phyloP scores from a whole-genome alignment of 2,797 vertebrate species.

The Oreochromis grahami region DNA sequence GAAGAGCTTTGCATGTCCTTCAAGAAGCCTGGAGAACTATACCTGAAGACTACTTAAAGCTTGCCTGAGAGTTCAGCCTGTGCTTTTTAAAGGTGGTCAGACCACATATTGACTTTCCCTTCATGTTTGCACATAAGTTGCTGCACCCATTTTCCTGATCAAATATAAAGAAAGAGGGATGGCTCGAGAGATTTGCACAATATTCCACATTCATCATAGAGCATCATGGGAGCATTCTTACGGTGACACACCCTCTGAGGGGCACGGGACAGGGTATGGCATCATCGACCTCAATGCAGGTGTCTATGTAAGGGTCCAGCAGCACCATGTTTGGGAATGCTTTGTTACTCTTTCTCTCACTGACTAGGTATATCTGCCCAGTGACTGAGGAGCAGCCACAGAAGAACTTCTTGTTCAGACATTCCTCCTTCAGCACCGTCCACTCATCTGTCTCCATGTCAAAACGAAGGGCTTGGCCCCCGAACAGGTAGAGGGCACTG shows the following conservation, averaged over 20 bases:
- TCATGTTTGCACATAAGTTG: not conserved
- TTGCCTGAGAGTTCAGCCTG: not conserved
- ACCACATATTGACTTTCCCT: not conserved
- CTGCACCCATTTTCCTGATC: not conserved
- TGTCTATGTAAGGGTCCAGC: conserved; percentile 84
- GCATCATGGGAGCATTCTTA: conserved; percentile 50
- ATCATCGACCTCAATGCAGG: conserved; percentile 77
- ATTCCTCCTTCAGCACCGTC: conserved; percentile 80
- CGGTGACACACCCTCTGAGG: conserved; percentile 77
- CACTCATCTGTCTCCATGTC: conserved; percentile 86
- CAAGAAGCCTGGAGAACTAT: not conserved
- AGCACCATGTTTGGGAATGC: conserved; percentile 78
- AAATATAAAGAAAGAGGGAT: not conserved
- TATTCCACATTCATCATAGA: not conserved
- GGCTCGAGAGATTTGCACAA: not conserved
- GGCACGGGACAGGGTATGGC: conserved; percentile 84
- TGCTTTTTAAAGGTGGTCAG: not conserved
- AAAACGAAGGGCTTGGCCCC: conserved; percentile 81
- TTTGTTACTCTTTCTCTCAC: conserved; percentile 81
- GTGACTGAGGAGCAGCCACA: conserved; percentile 80
- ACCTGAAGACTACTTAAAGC: not conserved
- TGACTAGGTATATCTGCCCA: conserved; percentile 83
- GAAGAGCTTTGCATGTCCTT: not conserved
- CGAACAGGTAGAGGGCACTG: conserved; percentile 84
- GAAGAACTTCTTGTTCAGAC: conserved; percentile 82